A percentile compares a stretch with the other conserved stretches of the same genome.
These are phyloP conservation scores for Cichladusa arquata DNA, from an alignment of 2,113 vertebrate genomes.

Conservation along the genomic window DNA sequence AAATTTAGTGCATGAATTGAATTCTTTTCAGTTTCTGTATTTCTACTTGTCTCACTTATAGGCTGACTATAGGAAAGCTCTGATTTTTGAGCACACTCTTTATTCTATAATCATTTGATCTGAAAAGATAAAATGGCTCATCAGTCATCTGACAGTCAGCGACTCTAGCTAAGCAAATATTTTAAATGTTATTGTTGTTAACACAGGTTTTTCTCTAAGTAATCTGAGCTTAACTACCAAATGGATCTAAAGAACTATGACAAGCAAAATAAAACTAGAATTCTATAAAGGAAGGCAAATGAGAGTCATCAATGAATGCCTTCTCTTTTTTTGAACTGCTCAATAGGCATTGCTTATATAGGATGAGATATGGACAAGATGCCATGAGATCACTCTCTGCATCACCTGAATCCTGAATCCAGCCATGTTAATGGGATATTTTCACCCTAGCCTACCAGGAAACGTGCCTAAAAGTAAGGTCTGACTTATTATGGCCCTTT, in stretches of 20 bases:
- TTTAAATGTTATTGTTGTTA: background rate
- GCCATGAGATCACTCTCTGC: background rate
- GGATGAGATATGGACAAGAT: background rate
- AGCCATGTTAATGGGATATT: constrained; percentile 1
- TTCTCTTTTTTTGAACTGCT: constrained; percentile 30
- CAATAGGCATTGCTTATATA: background rate
- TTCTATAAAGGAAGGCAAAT: constrained; percentile 45
- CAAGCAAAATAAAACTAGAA: constrained; percentile 46
- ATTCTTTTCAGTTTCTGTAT: background rate
- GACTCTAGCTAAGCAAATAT: background rate
- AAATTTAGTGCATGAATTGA: background rate
- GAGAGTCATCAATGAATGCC: background rate
- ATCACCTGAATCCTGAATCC: background rate
- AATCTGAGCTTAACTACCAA: background rate
- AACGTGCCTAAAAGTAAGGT: constrained; percentile 27
- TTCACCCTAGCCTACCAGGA: constrained; percentile 30
- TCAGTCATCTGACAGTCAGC: background rate
- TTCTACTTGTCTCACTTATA: background rate
- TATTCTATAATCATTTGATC: background rate
- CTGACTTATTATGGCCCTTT: constrained; percentile 47
- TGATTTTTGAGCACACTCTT: background rate
- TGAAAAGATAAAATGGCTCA: background rate
- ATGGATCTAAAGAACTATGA: background rate
- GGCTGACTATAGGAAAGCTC: background rate
- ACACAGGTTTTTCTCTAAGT: background rate